Conservation (phyloP, 1,140 invertebrate genomes). For the Listronotus oregonensis region DNA sequence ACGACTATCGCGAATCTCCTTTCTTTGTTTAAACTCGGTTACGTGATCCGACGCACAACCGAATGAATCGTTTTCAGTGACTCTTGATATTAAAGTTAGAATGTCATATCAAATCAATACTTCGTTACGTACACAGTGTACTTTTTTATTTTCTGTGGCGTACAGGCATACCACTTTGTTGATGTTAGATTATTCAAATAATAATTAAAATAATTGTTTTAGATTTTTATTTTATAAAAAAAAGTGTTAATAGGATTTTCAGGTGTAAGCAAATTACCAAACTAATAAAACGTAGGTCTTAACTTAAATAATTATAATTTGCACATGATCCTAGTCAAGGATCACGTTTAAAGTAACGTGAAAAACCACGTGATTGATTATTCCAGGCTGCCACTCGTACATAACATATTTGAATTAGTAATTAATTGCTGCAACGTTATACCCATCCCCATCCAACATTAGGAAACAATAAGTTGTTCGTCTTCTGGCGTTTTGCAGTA, state of each 20-base stretch:
- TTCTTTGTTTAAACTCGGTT: constrained; percentile 27
- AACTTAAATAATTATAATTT: constrained; percentile 32
- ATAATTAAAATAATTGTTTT: too few species aligned
- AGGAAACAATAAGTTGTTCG: too few species aligned
- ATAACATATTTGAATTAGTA: too few species aligned
- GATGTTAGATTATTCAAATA: too few species aligned
- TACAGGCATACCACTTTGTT: too few species aligned
- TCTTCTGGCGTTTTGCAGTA: too few species aligned
- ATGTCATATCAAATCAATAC: constrained; percentile 18
- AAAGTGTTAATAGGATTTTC: too few species aligned
- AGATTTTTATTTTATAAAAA: too few species aligned
- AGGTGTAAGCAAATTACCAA: too few species aligned
- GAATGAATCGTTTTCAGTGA: background rate
- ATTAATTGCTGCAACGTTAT: too few species aligned
- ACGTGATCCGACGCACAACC: background rate
- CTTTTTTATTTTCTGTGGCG: too few species aligned
- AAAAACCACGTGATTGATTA: constrained; percentile 45
- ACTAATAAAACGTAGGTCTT: constrained; percentile 31
- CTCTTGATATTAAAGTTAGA: background rate
- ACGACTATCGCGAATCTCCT: constrained; percentile 28
- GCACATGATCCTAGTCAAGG: constrained; percentile 45
- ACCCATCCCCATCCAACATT: too few species aligned
- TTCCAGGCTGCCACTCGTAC: background rate
- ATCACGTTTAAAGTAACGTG: constrained; percentile 50
- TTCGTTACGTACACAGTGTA: background rate